Conservation (phyloP, 2,888 invertebrate species). For the Leptopilina drosophilae region DNA sequence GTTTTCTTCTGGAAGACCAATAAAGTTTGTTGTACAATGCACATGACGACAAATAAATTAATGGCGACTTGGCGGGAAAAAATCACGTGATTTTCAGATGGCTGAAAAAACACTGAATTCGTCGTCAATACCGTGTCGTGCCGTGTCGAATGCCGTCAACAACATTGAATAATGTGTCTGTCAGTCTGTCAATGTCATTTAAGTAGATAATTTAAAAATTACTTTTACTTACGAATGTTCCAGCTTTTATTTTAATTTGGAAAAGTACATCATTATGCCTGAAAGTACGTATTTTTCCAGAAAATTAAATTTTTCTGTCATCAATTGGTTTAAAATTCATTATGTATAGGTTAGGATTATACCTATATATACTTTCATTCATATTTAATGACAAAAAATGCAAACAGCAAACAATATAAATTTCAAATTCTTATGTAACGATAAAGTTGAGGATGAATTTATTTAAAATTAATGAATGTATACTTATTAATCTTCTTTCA, state of each 20-base stretch:
- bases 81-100: background rate
- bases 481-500: background rate
- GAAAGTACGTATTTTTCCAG: background rate
- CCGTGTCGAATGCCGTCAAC: background rate
- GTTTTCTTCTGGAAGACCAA: background rate
- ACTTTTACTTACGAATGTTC: background rate
- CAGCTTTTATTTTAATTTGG: background rate
- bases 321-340: slow-evolving; percentile 14
- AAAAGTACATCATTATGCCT: slow-evolving; percentile 2
- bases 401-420: too few species aligned
- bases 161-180: background rate
- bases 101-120: background rate
- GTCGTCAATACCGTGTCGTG: background rate
- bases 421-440: too few species aligned
- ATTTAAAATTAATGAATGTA: background rate
- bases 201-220: background rate
- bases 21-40: background rate
- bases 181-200: background rate
- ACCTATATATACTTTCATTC: background rate
- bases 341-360: slow-evolving; percentile 45
- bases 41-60: background rate
- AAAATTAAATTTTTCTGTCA: slow-evolving; percentile 25
- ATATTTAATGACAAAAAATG: too few species aligned
- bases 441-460: too few species aligned
- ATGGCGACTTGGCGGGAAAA: slow-evolving; percentile 6